A percentile compares a stretch with the other conserved stretches of the same genome.
These are phyloP conservation scores for Cephalopachus bancanus DNA, from an alignment of 2,797 vertebrate genomes.

Conservation along the genomic window DNA sequence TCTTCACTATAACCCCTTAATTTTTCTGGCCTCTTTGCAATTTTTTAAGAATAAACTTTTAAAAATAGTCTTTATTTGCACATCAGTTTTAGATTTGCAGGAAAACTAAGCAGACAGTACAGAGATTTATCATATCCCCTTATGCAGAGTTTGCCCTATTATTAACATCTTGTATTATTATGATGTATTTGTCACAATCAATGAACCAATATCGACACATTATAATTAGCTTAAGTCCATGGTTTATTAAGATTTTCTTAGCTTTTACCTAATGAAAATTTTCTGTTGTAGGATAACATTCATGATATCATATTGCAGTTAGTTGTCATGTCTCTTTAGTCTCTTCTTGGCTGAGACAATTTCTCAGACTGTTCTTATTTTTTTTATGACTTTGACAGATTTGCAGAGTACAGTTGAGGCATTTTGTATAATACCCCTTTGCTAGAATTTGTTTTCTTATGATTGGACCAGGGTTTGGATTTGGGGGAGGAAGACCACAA, in stretches of 20 bases:
- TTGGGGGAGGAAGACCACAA: not conserved
- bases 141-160: not conserved
- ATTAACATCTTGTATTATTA: conserved; percentile 3
- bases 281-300: not conserved
- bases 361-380: not conserved
- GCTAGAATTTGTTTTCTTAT: conserved; percentile 27
- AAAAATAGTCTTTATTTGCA: not conserved
- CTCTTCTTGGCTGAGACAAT: not conserved
- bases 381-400: conserved; percentile 13
- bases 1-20: not conserved
- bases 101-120: not conserved
- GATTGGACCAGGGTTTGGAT: not conserved
- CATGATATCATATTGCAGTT: not conserved
- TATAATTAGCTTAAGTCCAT: not conserved
- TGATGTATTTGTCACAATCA: conserved; percentile 32
- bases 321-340: not conserved
- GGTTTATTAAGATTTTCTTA: conserved; percentile 36
- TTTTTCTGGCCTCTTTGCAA: not conserved
- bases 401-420: not conserved
- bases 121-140: not conserved
- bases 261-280: not conserved
- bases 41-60: not conserved
- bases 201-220: not conserved
- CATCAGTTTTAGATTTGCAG: conserved; percentile 49
- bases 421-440: conserved; percentile 1